Evolutionary conservation across 2,888 invertebrate species (phyloP).

Genomic region (Colletes collaris): DNA sequence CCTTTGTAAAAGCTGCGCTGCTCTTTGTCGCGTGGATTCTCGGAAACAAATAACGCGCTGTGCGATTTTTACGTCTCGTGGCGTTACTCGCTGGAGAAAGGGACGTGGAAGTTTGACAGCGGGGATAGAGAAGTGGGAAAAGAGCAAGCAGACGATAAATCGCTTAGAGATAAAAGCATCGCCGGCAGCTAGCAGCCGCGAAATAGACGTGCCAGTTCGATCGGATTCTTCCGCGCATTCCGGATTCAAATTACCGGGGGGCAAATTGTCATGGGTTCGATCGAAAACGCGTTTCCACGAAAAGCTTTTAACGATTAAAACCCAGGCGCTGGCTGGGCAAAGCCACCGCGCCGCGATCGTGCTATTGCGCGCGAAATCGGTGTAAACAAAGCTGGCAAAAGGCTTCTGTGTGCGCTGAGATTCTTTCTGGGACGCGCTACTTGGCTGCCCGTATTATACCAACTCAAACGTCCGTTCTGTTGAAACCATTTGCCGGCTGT

Average conservation of each 20-base stretch:
- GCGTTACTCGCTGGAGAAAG: conserved; percentile 12
- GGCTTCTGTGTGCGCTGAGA: too few species aligned
- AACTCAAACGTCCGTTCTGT: too few species aligned
- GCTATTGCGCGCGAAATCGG: not conserved
- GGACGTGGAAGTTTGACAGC: conserved; percentile 25
- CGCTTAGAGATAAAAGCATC: conserved; percentile 54
- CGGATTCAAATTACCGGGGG: conserved; percentile 44
- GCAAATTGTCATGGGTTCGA: conserved; percentile 56
- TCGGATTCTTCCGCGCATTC: conserved; percentile 39
- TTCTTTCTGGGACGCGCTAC: too few species aligned
- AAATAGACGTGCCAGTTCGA: too few species aligned
- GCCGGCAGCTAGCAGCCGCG: conserved; percentile 25
- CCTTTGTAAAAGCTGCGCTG: conserved; percentile 1
- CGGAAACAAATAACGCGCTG: not conserved
- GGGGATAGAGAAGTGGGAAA: conserved; percentile 7
- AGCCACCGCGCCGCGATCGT: not conserved
- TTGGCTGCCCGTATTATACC: too few species aligned
- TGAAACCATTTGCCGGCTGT: too few species aligned
- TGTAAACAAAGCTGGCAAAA: conserved; percentile 6
- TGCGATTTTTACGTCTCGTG: conserved; percentile 2
- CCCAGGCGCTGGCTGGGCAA: not conserved
- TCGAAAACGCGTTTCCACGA: conserved; percentile 48
- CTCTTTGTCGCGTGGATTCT: not conserved
- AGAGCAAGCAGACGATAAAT: conserved; percentile 43
- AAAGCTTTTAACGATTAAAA: conserved; percentile 65